Percentiles rank a stretch among this genome's conserved stretches.
phyloP scores from a whole-genome alignment of 2,113 vertebrate species.

The Syngnathus floridae region DNA sequence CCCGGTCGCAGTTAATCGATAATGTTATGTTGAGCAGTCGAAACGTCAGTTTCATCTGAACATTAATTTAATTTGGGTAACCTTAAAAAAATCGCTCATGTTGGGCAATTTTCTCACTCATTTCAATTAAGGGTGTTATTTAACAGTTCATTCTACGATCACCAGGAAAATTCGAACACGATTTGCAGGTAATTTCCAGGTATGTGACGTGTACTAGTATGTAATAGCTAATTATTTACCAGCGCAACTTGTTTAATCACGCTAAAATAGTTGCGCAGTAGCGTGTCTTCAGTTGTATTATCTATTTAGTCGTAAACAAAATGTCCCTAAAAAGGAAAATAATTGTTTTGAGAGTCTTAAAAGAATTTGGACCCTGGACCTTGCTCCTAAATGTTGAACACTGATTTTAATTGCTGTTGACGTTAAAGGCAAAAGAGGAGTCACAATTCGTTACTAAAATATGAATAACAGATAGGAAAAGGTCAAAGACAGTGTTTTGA shows the following conservation, averaged over 20 bases:
- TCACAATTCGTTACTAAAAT: neutral
- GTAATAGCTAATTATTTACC: neutral
- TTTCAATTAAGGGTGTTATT: neutral
- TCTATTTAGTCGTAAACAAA: no score
- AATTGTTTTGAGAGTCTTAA: neutral
- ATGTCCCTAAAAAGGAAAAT: no score
- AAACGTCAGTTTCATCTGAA: no score
- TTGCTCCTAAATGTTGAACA: neutral
- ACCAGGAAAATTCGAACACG: neutral
- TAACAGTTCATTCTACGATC: neutral
- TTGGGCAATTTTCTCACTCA: conserved; percentile 10
- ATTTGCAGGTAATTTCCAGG: conserved; percentile 5
- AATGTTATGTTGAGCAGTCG: neutral
- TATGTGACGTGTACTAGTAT: neutral
- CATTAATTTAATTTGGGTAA: neutral
- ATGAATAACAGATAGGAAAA: neutral
- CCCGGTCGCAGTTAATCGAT: neutral
- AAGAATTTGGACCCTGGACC: neutral
- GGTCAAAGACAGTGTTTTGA: neutral
- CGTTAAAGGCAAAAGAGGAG: neutral
- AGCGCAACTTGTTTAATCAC: neutral
- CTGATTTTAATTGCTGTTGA: neutral
- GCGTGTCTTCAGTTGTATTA: neutral
- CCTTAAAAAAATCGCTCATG: neutral
- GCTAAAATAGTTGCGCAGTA: neutral